phyloP scores from a whole-genome alignment of 37 sponge, comb jelly and placozoan species.

The Chondrosia reniformis region DNA sequence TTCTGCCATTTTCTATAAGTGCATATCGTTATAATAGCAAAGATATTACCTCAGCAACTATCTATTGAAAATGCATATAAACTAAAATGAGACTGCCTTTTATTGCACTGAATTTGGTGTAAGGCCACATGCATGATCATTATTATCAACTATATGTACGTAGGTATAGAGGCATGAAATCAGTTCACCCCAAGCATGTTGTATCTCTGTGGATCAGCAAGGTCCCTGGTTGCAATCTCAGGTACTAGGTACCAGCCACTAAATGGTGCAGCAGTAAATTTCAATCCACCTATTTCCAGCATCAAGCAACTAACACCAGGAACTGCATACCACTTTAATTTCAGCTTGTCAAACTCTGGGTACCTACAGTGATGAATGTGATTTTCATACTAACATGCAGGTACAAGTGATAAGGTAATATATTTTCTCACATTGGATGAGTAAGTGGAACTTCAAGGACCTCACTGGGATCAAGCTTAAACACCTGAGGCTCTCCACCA shows the following conservation, averaged over 20 bases:
- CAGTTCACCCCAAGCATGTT: constrained; percentile 69
- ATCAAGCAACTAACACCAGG: constrained; percentile 76
- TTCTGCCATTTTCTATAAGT: constrained; percentile 62
- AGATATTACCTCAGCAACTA: no score
- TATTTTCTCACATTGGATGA: constrained; percentile 73
- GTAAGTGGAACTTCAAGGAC: constrained; percentile 53
- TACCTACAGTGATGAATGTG: no score
- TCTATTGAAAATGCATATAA: no score
- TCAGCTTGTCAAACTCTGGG: constrained; percentile 59
- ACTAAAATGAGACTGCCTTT: no score
- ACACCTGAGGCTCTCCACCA: constrained; percentile 53
- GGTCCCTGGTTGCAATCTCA: constrained; percentile 70
- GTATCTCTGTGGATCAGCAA: constrained; percentile 69
- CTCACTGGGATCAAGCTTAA: constrained; percentile 61
- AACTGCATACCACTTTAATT: constrained; percentile 81
- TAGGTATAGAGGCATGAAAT: no score
- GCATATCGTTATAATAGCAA: no score
- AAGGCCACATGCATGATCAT: no score
- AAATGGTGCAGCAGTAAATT: constrained; percentile 82
- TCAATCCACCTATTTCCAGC: constrained; percentile 80
- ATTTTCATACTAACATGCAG: no score
- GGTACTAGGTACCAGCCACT: constrained; percentile 88
- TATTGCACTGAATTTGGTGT: no score
- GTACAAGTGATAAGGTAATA: no score
- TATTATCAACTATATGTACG: no score